phyloP scores from a whole-genome alignment of 2,113 vertebrate genomes.

The Sceloporus tristichus region DNA sequence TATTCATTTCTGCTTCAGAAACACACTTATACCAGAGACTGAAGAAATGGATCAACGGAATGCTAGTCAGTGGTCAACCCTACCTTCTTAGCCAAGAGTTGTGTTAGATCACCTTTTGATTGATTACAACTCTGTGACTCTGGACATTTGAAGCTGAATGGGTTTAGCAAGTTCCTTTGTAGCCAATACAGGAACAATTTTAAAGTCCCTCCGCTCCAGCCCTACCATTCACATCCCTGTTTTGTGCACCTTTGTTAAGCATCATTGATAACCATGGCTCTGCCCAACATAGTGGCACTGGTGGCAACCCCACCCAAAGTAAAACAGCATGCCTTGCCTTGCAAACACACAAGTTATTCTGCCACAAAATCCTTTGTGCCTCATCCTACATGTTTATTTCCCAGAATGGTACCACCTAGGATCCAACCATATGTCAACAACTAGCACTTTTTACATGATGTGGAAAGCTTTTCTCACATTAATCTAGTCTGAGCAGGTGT shows the following conservation, averaged over 20 bases:
- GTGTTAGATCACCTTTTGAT: background rate
- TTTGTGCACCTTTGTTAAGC: background rate
- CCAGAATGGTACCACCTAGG: slow-evolving; percentile 11
- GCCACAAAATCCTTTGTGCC: background rate
- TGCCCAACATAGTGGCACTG: background rate
- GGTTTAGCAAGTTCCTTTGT: background rate
- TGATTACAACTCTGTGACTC: background rate
- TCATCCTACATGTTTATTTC: slow-evolving; percentile 11
- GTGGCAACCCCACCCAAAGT: background rate
- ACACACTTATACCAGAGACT: background rate
- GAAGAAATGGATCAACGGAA: background rate
- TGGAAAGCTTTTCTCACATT: background rate
- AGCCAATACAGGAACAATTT: background rate
- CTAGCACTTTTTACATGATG: background rate
- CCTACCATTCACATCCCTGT: background rate
- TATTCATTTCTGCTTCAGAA: background rate
- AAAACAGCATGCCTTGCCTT: background rate
- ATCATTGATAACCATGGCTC: background rate
- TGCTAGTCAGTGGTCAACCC: background rate
- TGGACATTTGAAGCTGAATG: background rate
- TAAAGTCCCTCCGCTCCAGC: background rate
- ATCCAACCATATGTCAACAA: slow-evolving; percentile 11
- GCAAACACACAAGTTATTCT: background rate
- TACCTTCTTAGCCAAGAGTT: no score
- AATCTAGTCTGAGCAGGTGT: background rate